Base-by-base conservation (phyloP, 2,113 vertebrate species). In the Phyllostomus hastatus region DNA sequence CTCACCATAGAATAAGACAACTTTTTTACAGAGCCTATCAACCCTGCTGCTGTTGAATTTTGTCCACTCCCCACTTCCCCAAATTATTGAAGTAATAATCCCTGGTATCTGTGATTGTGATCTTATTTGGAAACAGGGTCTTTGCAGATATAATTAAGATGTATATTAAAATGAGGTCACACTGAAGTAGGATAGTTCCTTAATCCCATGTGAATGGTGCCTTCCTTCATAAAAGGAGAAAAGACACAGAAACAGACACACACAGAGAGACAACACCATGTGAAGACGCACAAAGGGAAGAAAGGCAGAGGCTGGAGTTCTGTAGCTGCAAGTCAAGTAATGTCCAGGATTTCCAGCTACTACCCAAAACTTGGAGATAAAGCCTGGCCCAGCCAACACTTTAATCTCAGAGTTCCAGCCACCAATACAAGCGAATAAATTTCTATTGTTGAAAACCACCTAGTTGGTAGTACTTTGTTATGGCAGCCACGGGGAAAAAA, bases 251-350 rank as follows among this genome's bases (percentile, higher is more conserved):
- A 15, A 67, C 2, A 52, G 11, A 48, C 0, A 41, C 7, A 75
- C 31, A n/a, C 5, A 54, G 15, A 38, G 2, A 64, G n/a, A 35
- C 0, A 70, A n/a, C 0, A 4, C 6, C 22, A 46, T 11, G 16
- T 24, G 41, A 91, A 82, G 59, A 89, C 4, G 14, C 11, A 24
- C 24, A 22, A n/a, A 61, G 7, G 33, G 11, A 20, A 73, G 7
- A 61, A 20, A 12, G 24, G 10, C 26, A 64, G 26, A 35, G 19
- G 24, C 0, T 0, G 3, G 28, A 41, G 4, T 35, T 31, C 31
- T 2, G 2, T 8, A n/a, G 72, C 33, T 31, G 1, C 8, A 22
- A 64, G 10, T 43, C 33, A 46, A 17, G 2, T 22, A 88, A 48
- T 3, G 6, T 1, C 12, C 20, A 82, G 43, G 17, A 26, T 57